These are phyloP conservation scores for Agonum fuliginosum DNA, from an alignment of 2,888 invertebrate species.

Conservation along the genomic window DNA sequence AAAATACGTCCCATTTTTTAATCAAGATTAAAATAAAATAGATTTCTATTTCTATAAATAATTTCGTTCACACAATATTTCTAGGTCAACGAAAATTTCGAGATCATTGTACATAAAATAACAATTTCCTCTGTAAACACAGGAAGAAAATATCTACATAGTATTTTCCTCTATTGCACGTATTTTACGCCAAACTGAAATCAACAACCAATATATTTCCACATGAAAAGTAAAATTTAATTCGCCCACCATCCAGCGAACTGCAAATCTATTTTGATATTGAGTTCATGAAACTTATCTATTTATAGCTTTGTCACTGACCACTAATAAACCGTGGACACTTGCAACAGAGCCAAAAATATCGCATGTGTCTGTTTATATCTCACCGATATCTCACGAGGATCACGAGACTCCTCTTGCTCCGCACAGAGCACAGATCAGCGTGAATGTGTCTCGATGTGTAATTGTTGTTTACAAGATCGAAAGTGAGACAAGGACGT, in stretches of 20 bases:
- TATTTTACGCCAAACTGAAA: background rate
- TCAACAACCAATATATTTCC: slow-evolving; percentile 18
- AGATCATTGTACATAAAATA: too few relatives aligned
- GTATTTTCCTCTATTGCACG: too few relatives aligned
- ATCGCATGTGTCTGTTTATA: slow-evolving; percentile 48
- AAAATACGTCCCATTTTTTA: too few relatives aligned
- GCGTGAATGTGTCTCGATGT: background rate
- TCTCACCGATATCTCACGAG: background rate
- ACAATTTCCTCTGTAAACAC: too few relatives aligned
- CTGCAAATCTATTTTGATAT: slow-evolving; percentile 54
- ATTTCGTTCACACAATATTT: too few relatives aligned
- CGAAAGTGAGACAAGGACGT: slow-evolving; percentile 28
- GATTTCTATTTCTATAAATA: too few relatives aligned
- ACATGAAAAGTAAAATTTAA: slow-evolving; percentile 18
- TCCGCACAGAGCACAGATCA: background rate
- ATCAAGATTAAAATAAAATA: too few relatives aligned
- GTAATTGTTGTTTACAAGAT: slow-evolving; percentile 36
- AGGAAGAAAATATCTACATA: background rate
- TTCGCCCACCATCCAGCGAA: slow-evolving; percentile 17
- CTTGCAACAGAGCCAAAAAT: slow-evolving; percentile 50
- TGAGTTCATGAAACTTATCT: slow-evolving; percentile 59
- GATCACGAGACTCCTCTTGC: background rate
- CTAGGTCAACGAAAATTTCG: too few relatives aligned
- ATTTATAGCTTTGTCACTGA: slow-evolving; percentile 56
- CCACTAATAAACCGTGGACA: slow-evolving; percentile 60